Base-by-base conservation (phyloP, 2,113 vertebrate genomes). In the Pelmatolapia mariae region DNA sequence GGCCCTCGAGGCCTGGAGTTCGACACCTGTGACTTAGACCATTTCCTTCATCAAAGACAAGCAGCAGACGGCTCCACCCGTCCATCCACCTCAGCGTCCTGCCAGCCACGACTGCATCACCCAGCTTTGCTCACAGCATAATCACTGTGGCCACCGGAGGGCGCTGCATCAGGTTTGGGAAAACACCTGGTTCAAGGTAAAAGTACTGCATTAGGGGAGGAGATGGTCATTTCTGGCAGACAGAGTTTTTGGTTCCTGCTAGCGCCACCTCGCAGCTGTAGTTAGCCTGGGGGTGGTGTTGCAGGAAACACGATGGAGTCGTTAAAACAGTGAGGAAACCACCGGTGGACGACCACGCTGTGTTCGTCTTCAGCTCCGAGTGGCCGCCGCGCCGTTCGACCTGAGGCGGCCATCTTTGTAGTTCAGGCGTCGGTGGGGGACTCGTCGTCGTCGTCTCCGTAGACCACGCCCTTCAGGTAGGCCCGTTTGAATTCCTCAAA, bases 401-500 rank as follows among this genome's bases (percentile, higher is more conserved):
- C 40, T 47, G 40, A 76, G 43, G 40, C 9, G 8, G 43, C 43
- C 56, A 43, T 80, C 56, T 53, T 80, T 53, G 16, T 13, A 29
- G 33, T 26, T 93, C n/a, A 93, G 4, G 86, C 85, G 53, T 93
- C 90, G 1, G 89, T 57, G 5, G 92, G 92, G 59, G 90, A 93
- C 79, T 93, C 92, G 4, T 93, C 92, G 1, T 93, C 92, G 1
- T 92, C 92, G 3, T 90, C 89, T 10, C 89, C 90, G 5, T 82
- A 90, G 56, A 93, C 85, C 24, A 92, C 81, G 0, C 92, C 92
- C 87, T 90, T 93, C 85, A 93, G 87, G 85, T 88, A 93, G 33
- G 31, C 87, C 47, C 92, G 85, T 31, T 93, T 93, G 33, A 93
- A 93, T 16, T 93, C 92, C 87, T 93, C 90, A 40, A 93, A 93